Conservation (phyloP, 2,888 invertebrate species). For the Anthophora plumipes region DNA sequence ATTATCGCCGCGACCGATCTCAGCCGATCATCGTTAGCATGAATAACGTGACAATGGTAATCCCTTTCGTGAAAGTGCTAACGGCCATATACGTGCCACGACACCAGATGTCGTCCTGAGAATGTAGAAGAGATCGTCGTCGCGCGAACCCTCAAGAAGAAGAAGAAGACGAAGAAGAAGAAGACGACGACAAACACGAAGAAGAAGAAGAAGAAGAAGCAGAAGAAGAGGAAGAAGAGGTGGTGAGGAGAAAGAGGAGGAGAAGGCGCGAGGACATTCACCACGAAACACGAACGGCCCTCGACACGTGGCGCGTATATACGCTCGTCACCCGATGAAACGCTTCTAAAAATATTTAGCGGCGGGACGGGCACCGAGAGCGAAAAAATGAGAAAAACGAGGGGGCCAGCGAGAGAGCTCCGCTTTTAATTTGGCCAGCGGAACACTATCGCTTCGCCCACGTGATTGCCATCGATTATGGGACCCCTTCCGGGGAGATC, state of each 20-base stretch:
- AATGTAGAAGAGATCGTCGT: slow-evolving; percentile 66
- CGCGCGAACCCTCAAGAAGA: slow-evolving; percentile 43
- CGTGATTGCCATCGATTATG: slow-evolving; percentile 3
- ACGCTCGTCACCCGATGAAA: slow-evolving; percentile 60
- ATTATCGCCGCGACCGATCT: slow-evolving; percentile 81
- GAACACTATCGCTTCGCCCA: slow-evolving; percentile 38
- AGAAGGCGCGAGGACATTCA: slow-evolving; percentile 63
- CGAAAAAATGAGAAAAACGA: slow-evolving; percentile 23
- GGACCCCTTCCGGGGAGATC: not conserved
- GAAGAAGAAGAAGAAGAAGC: slow-evolving; percentile 39
- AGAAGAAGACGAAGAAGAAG: slow-evolving; percentile 28
- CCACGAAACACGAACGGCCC: slow-evolving; percentile 60
- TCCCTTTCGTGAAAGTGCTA: slow-evolving; percentile 77
- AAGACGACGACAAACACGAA: slow-evolving; percentile 29
- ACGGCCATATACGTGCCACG: slow-evolving; percentile 74
- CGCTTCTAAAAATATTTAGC: slow-evolving; percentile 75
- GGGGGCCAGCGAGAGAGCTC: not conserved
- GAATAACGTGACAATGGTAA: slow-evolving; percentile 83
- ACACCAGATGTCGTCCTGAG: slow-evolving; percentile 73
- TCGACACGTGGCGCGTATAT: slow-evolving; percentile 70
- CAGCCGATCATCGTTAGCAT: slow-evolving; percentile 83
- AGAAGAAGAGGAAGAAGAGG: slow-evolving; percentile 1
- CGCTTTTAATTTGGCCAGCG: slow-evolving; percentile 67
- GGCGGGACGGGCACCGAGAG: slow-evolving; percentile 20
- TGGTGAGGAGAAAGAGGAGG: slow-evolving; percentile 28